Conservation (phyloP, 2,888 invertebrate species). For the Hyalella azteca region DNA sequence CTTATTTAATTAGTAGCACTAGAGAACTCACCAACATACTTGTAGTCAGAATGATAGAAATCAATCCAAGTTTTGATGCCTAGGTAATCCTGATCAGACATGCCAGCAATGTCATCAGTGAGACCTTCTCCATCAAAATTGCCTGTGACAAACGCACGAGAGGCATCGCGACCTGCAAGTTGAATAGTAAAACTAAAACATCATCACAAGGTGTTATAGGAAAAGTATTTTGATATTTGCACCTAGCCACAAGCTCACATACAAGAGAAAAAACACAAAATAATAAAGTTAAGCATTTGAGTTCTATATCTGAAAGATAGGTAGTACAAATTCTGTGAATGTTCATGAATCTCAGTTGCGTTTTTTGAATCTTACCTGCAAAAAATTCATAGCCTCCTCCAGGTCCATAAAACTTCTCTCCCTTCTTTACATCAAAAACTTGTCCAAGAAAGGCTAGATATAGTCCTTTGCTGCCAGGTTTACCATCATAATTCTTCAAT, state of each 20-base stretch:
- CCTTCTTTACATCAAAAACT: slow-evolving; percentile 88
- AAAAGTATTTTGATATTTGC: too few relatives aligned
- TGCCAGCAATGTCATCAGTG: slow-evolving; percentile 77
- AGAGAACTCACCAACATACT: slow-evolving; percentile 72
- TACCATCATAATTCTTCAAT: slow-evolving; percentile 73
- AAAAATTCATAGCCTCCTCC: slow-evolving; percentile 85
- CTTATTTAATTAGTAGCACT: too few relatives aligned
- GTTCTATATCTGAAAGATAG: too few relatives aligned
- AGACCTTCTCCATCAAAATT: slow-evolving; percentile 77
- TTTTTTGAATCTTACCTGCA: slow-evolving; percentile 59
- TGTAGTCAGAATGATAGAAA: slow-evolving; percentile 84
- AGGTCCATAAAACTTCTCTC: slow-evolving; percentile 81
- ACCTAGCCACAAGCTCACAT: too few relatives aligned
- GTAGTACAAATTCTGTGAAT: too few relatives aligned
- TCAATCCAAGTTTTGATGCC: slow-evolving; percentile 80
- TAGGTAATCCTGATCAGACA: slow-evolving; percentile 73
- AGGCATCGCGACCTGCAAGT: slow-evolving; percentile 93
- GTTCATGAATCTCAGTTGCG: too few relatives aligned
- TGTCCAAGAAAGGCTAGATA: slow-evolving; percentile 85
- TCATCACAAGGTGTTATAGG: too few relatives aligned
- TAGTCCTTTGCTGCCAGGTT: slow-evolving; percentile 67
- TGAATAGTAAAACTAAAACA: too few relatives aligned
- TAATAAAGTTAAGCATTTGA: too few relatives aligned
- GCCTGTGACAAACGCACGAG: slow-evolving; percentile 87
- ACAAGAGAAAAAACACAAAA: too few relatives aligned